phyloP scores from a whole-genome alignment of 2,797 vertebrate genomes.

The Dromococcyx pavoninus region DNA sequence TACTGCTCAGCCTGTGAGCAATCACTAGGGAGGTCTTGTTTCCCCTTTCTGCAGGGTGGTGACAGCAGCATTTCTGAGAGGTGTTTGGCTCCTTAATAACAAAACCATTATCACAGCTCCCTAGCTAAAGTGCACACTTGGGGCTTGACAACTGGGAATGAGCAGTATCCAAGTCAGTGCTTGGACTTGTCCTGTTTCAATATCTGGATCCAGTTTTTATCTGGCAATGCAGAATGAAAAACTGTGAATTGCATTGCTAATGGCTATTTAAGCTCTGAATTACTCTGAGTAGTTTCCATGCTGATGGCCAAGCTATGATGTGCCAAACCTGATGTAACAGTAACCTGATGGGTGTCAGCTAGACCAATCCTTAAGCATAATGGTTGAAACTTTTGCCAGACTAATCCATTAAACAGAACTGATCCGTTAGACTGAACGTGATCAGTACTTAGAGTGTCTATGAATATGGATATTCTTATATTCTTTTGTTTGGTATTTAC shows the following conservation, averaged over 20 bases:
- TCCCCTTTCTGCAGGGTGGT: neutral
- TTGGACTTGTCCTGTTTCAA: neutral
- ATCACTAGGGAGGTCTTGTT: neutral
- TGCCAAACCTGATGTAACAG: neutral
- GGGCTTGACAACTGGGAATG: neutral
- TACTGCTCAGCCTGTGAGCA: neutral
- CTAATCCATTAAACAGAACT: neutral
- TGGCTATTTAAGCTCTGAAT: neutral
- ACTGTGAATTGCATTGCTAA: neutral
- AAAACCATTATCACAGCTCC: neutral
- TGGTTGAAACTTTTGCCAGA: neutral
- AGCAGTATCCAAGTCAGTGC: neutral
- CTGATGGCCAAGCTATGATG: neutral
- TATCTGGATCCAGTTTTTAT: neutral
- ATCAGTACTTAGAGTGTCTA: neutral
- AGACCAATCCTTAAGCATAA: neutral
- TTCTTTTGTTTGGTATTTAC: neutral
- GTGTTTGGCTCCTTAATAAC: neutral
- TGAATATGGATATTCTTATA: neutral
- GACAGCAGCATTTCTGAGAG: neutral
- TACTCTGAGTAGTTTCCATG: neutral
- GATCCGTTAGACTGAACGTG: neutral
- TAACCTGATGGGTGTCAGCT: neutral
- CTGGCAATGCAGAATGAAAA: neutral
- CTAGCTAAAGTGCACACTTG: neutral